A percentile compares a stretch with the other conserved stretches of the same genome.
These are phyloP conservation scores for Arge pagana DNA, from an alignment of 2,888 invertebrate species.

Conservation along the genomic window DNA sequence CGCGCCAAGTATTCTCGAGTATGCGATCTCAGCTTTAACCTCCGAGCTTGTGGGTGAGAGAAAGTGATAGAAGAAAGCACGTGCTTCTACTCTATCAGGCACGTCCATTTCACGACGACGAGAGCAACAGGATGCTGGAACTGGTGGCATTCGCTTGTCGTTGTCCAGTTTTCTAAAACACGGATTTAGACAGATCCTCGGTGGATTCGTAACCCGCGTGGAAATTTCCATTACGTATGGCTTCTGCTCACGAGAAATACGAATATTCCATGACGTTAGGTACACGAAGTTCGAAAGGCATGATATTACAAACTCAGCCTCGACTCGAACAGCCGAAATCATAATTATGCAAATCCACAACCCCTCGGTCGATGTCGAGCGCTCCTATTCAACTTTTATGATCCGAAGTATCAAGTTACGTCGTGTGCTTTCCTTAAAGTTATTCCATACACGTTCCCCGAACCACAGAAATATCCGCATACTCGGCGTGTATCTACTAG, in stretches of 20 bases:
- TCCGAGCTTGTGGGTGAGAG: too few species aligned
- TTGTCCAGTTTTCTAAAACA: not conserved
- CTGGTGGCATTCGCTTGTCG: too few species aligned
- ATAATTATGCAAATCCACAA: constrained; percentile 15
- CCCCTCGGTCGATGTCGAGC: constrained; percentile 1
- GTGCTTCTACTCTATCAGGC: too few species aligned
- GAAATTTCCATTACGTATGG: not conserved
- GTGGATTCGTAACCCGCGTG: not conserved
- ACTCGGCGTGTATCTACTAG: too few species aligned
- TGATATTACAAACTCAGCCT: not conserved
- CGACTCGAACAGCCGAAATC: constrained; percentile 12
- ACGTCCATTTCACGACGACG: too few species aligned
- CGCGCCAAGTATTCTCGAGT: too few species aligned
- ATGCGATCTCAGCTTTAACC: too few species aligned
- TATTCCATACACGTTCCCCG: constrained; percentile 12
- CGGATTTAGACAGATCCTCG: not conserved
- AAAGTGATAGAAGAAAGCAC: too few species aligned
- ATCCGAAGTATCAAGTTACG: constrained; percentile 6
- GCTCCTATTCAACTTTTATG: constrained; percentile 14
- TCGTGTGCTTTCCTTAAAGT: constrained; percentile 4
- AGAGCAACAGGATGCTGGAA: too few species aligned
- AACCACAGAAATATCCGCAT: constrained; percentile 9
- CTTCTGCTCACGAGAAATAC: not conserved
- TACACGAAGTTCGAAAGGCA: not conserved
- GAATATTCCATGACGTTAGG: not conserved